Evolutionary conservation across 2,113 vertebrate genomes (phyloP), one percentile per base, ranked within the genome.

Genomic region (Dicaeum eximium): DNA sequence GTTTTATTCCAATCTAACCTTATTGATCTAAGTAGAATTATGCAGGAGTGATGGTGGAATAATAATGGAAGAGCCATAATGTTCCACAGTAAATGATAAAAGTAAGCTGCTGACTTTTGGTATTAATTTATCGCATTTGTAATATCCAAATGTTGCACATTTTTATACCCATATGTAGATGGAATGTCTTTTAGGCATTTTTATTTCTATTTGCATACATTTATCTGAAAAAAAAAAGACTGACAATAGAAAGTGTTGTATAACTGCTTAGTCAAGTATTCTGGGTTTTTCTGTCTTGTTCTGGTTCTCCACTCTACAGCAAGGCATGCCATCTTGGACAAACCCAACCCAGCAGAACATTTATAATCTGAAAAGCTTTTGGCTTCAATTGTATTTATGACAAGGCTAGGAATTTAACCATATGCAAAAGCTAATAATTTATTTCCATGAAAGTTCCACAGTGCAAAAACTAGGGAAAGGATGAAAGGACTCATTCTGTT

Each of bases 21-120:
- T 80, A 86, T 74, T 93, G 84, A 90, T 91, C 92, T 54, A 71
- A 95, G 65, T 47, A 67, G 62, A 91, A 70, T 83, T 83, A 80
- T 72, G 44, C n/a, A 92, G 51, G 30, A 82, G 35, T 61, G 25
- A 72, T 79, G 80, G 21, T 62, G 30, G 42, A 92, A 66, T 37
- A 90, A 50, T 81, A 84, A 80, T 64, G 28, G 9, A 50, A 87
- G 15, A 90, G 8, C 47, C 25, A 16, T 58, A 61, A 69, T 57
- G 24, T 62, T 66, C 28, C 44, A 60, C 0, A 0, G 17, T 77
- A 69, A 67, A 79, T 53, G 15, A 69, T 71, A 79, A 61, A 73
- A 92, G 37, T 4, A 3, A 91, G 20, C 25, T 67, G 24, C 16
- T 45, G 45, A 48, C 5, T 66, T 88, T 51, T 58, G 33, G 33